Evolutionary conservation across 2,888 invertebrate species (phyloP), one percentile per base, ranked within the genome.

Genomic region (Lasioglossum leucozonium): DNA sequence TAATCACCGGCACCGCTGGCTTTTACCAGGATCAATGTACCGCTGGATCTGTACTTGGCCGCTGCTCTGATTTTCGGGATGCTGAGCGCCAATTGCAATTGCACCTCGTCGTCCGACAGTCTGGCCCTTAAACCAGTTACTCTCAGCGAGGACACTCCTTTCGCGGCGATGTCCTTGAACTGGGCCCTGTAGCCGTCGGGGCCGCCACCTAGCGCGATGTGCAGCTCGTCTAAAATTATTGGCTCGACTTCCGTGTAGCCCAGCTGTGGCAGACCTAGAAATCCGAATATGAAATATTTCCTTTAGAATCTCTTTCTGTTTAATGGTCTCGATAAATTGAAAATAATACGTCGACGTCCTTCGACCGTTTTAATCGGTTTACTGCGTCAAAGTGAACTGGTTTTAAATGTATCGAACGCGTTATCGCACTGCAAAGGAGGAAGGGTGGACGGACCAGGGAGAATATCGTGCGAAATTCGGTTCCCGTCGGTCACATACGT

Each of bases 1-100:
- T 98, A 98, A 94, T 98, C 98, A 5, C 98, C 98, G 75, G 98
- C 97, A 5, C 98, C 98, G 0, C 98, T 97, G 11, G 98, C 98
- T 90, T 97, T 97, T 0, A 98, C 97, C 85, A 98, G 96, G 90
- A 98, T 97, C 80, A 98, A 95, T 11, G 98, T 96, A 11, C 98
- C 98, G 11, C 97, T 97, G 34, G 98, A 98, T 90, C 97, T 97
- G 95, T 98, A 98, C 91, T 97, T 97, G 0, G 98, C 98, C 92
- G 96, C 96, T 8, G 97, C 98, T 92, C 97, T 96, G 93, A 98
- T 98, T 95, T 97, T 97, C 10, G 98, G 98, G 89, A 98, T 97
- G 93, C 96, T 97, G 91, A 98, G 96, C 47, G 97, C 97, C 94
- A 98, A 95, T 94, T 98, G 98, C 95, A 98, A 97, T 95, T 98